These are phyloP conservation scores for Notodonta dromedarius DNA, from an alignment of 2,888 invertebrate species.

Conservation along the genomic window DNA sequence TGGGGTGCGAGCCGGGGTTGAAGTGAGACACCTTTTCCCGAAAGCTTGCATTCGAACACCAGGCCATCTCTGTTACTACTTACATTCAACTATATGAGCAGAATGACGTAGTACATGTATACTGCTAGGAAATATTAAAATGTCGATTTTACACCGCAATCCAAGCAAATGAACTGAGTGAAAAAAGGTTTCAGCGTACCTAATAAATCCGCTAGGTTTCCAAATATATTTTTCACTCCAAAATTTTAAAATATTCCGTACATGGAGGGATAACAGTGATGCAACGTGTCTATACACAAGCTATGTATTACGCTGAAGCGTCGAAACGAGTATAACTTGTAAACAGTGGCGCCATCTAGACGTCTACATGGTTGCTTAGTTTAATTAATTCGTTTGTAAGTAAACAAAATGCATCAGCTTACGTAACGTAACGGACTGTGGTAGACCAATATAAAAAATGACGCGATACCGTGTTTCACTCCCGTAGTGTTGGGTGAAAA, in stretches of 20 bases:
- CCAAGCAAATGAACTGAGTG: no score
- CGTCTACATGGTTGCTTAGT: constrained; percentile 63
- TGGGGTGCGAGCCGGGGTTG: no score
- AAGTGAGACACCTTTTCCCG: no score
- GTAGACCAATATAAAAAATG: not conserved
- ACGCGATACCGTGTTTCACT: not conserved
- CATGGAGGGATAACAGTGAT: not conserved
- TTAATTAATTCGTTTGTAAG: constrained; percentile 49
- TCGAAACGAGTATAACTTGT: constrained; percentile 26
- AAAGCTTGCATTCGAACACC: no score
- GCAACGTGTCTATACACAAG: constrained; percentile 19
- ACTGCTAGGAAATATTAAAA: no score
- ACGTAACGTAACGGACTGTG: constrained; percentile 18
- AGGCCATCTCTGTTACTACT: no score
- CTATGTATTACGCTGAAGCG: constrained; percentile 17
- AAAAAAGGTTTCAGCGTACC: no score
- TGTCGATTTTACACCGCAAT: no score
- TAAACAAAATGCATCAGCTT: constrained; percentile 45
- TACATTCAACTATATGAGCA: no score
- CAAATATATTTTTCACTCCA: no score
- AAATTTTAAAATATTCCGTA: not conserved
- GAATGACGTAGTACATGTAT: no score
- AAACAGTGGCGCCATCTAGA: constrained; percentile 57
- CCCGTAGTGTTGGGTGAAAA: not conserved
- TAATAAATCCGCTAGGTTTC: no score